A percentile compares a stretch with the other conserved stretches of the same genome.
phyloP scores from a whole-genome alignment of 1,140 invertebrate genomes.

The Euborellia annulipes region DNA sequence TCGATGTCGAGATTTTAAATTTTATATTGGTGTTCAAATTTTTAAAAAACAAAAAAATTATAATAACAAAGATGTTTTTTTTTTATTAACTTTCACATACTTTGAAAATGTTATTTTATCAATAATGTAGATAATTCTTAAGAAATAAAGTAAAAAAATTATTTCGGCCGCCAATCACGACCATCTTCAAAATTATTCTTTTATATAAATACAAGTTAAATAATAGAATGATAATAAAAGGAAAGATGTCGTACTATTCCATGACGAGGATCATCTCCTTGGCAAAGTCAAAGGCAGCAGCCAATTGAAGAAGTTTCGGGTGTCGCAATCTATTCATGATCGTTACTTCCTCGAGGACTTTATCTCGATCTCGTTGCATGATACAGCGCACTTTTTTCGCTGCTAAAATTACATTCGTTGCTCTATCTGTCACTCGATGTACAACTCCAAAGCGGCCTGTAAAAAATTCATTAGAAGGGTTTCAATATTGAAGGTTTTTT shows the following conservation, averaged over 20 bases:
- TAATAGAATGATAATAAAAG: slow-evolving; percentile 3
- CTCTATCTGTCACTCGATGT: slow-evolving; percentile 54
- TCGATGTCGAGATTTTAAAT: too few species aligned
- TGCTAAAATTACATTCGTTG: slow-evolving; percentile 53
- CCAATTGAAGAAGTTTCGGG: slow-evolving; percentile 74
- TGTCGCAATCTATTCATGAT: slow-evolving; percentile 84
- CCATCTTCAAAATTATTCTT: slow-evolving; percentile 3
- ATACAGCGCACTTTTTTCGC: slow-evolving; percentile 83
- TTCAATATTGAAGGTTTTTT: too few species aligned
- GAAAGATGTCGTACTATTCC: slow-evolving; percentile 72
- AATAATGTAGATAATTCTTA: too few species aligned
- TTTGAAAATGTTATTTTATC: too few species aligned
- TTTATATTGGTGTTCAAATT: too few species aligned
- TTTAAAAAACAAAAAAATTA: too few species aligned
- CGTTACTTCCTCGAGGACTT: slow-evolving; percentile 76
- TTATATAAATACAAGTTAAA: not conserved
- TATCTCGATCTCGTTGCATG: slow-evolving; percentile 64
- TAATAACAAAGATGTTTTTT: too few species aligned
- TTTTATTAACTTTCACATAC: too few species aligned
- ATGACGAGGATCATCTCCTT: slow-evolving; percentile 82
- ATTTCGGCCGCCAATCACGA: not conserved
- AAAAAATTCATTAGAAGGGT: too few species aligned
- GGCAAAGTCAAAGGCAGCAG: slow-evolving; percentile 71
- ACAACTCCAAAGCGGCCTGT: slow-evolving; percentile 62
- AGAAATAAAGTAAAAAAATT: too few species aligned